Percentiles rank a stretch among this genome's conserved stretches.
These are phyloP conservation scores for Vicugna pacos DNA, from an alignment of 2,113 vertebrate genomes.

Conservation along the genomic window DNA sequence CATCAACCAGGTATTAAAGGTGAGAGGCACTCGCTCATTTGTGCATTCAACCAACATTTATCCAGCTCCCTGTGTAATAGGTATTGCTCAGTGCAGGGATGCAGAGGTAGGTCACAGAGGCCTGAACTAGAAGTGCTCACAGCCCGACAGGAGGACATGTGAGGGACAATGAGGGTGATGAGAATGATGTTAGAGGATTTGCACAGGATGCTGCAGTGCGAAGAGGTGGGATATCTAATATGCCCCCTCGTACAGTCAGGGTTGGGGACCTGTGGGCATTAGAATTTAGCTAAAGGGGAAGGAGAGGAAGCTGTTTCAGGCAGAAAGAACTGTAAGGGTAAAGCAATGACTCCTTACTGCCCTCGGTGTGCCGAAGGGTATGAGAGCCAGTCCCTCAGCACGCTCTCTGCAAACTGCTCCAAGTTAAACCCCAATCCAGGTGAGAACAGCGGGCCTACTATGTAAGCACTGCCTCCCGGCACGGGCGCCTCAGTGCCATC, in stretches of 20 bases:
- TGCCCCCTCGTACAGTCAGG: rapidly evolving
- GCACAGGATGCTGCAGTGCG: rapidly evolving
- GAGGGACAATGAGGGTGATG: not conserved
- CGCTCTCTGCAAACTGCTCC: not conserved
- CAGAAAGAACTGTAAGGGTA: not conserved
- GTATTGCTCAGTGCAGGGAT: not conserved
- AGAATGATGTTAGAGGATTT: not conserved
- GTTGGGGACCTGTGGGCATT: not conserved
- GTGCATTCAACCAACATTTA: not conserved
- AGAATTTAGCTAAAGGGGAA: not conserved
- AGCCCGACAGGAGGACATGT: rapidly evolving
- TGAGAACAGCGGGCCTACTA: not conserved
- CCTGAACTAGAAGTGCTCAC: not conserved
- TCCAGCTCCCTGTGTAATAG: not conserved
- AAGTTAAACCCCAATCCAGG: not conserved
- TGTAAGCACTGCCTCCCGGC: not conserved
- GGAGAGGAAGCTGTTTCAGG: not conserved
- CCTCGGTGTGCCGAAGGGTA: not conserved
- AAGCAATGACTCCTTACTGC: not conserved
- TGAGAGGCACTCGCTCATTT: not conserved
- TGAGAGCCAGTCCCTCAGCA: not conserved
- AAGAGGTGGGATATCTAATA: not conserved
- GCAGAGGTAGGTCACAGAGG: not conserved
- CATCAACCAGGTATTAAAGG: not conserved
- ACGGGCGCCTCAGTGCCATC: not conserved